Percentiles rank a stretch among this genome's conserved stretches.
Conservation (phyloP, 1,140 invertebrate genomes). For the Atta texana region DNA sequence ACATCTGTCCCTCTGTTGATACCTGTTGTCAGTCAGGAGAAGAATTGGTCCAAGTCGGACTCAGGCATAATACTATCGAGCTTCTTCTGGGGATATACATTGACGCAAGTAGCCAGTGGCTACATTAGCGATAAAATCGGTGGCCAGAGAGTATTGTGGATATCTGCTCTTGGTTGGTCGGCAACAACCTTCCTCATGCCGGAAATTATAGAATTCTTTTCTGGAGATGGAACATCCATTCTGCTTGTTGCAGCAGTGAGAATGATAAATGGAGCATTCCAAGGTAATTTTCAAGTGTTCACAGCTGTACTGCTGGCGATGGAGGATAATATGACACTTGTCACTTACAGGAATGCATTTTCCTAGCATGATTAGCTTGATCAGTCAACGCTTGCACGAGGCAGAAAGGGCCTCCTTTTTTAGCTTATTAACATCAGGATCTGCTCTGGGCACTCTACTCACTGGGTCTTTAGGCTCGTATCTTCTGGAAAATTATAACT, state of each 20-base stretch:
- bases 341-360: conserved; percentile 88
- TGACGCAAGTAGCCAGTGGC: conserved; percentile 91
- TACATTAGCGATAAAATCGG: conserved; percentile 90
- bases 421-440: conserved; percentile 90
- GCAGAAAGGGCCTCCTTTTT: conserved; percentile 91
- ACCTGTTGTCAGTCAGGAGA: conserved; percentile 89
- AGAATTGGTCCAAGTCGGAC: conserved; percentile 91
- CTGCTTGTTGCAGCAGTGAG: conserved; percentile 88
- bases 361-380: conserved; percentile 91
- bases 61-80: conserved; percentile 91
- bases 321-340: conserved; percentile 16
- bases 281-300: conserved; percentile 85
- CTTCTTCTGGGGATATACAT: conserved; percentile 93
- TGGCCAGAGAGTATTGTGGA: conserved; percentile 89
- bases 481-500: conserved; percentile 89
- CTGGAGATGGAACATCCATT: conserved; percentile 87
- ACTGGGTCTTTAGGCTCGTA: conserved; percentile 91
- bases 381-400: conserved; percentile 89
- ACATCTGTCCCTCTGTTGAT: conserved; percentile 90
- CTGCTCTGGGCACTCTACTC: conserved; percentile 89
- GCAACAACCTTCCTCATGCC: conserved; percentile 90
- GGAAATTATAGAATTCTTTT: conserved; percentile 88
- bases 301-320: neutral
- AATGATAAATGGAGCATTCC: conserved; percentile 90
- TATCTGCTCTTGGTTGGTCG: conserved; percentile 90